Percentiles rank a stretch among this genome's conserved stretches.
phyloP scores from a whole-genome alignment of 2,888 invertebrate genomes.

The Epirrhoe tristata region DNA sequence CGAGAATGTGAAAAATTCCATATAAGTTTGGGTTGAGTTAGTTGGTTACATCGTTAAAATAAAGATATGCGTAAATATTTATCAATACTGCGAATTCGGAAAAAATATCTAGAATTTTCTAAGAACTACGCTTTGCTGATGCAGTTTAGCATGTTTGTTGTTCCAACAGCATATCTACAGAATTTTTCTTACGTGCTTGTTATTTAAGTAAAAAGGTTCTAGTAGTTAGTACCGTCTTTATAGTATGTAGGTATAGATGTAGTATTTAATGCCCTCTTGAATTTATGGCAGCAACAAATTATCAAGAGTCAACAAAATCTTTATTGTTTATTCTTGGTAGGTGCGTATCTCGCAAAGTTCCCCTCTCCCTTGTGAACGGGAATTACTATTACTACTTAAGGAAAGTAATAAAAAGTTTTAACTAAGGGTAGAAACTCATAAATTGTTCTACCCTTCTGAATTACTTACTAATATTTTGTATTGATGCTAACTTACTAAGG shows the following conservation, averaged over 20 bases:
- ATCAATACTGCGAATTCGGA: slow-evolving; percentile 1
- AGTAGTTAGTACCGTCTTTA: slow-evolving; percentile 50
- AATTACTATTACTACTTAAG: slow-evolving; percentile 47
- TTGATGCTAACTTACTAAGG: slow-evolving; percentile 37
- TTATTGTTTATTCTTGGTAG: slow-evolving; percentile 50
- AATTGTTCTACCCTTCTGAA: slow-evolving; percentile 51
- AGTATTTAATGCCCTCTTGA: slow-evolving; percentile 55
- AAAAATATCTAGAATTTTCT: slow-evolving; percentile 12
- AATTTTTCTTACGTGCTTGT: slow-evolving; percentile 39
- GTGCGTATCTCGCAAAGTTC: slow-evolving; percentile 42
- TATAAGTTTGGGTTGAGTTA: slow-evolving; percentile 41
- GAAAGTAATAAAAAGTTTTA: slow-evolving; percentile 54
- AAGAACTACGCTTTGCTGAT: slow-evolving; percentile 37
- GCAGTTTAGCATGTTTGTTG: neutral
- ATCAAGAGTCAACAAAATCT: slow-evolving; percentile 50
- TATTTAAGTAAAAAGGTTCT: slow-evolving; percentile 55
- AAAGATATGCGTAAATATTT: slow-evolving; percentile 3
- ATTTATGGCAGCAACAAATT: slow-evolving; percentile 59
- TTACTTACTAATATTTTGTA: slow-evolving; percentile 44
- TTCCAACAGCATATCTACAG: slow-evolving; percentile 37
- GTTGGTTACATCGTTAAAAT: slow-evolving; percentile 34
- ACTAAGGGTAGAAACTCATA: slow-evolving; percentile 51
- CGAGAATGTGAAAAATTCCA: slow-evolving; percentile 30
- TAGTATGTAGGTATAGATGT: slow-evolving; percentile 53
- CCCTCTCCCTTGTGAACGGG: slow-evolving; percentile 44